These are phyloP conservation scores for Stegodyphus mimosarum DNA, from an alignment of 1,140 invertebrate species.

Conservation along the genomic window DNA sequence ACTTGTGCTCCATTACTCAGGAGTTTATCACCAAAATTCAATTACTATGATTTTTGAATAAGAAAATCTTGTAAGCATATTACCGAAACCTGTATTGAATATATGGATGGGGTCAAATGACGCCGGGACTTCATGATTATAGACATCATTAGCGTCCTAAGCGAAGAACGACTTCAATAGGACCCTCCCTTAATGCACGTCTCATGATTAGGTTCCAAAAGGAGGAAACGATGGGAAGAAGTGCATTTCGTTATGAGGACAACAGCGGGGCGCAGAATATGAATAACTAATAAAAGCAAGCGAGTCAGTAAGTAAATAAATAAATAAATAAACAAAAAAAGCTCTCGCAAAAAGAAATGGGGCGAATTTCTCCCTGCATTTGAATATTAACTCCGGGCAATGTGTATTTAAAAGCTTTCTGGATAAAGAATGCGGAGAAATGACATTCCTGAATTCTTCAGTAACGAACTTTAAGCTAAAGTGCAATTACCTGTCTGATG, in stretches of 20 bases:
- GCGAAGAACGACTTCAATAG: constrained; percentile 1
- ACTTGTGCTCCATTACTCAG: too few species aligned
- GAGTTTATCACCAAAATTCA: too few species aligned
- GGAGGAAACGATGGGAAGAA: constrained; percentile 18
- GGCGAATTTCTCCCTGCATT: background rate
- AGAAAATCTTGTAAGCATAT: too few species aligned
- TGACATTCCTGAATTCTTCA: constrained; percentile 42
- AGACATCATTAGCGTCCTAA: constrained; percentile 34
- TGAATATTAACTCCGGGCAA: constrained; percentile 48
- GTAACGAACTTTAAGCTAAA: constrained; percentile 57
- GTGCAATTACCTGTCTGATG: constrained; percentile 52
- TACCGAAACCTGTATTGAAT: too few species aligned
- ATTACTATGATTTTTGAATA: too few species aligned
- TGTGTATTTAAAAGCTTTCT: constrained; percentile 49
- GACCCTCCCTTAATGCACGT: constrained; percentile 12
- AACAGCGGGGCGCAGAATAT: background rate
- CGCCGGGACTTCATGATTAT: constrained; percentile 1
- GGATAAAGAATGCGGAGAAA: constrained; percentile 34
- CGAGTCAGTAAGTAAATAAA: background rate
- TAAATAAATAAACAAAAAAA: constrained; percentile 24
- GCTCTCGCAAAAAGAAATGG: background rate
- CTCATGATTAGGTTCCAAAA: constrained; percentile 31
- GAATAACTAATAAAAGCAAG: constrained; percentile 32
- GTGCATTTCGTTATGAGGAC: constrained; percentile 29
- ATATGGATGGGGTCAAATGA: constrained; percentile 47